Percentiles rank a stretch among this genome's conserved stretches.
Conservation (phyloP, 2,113 vertebrate species). For the Damaliscus lunatus region DNA sequence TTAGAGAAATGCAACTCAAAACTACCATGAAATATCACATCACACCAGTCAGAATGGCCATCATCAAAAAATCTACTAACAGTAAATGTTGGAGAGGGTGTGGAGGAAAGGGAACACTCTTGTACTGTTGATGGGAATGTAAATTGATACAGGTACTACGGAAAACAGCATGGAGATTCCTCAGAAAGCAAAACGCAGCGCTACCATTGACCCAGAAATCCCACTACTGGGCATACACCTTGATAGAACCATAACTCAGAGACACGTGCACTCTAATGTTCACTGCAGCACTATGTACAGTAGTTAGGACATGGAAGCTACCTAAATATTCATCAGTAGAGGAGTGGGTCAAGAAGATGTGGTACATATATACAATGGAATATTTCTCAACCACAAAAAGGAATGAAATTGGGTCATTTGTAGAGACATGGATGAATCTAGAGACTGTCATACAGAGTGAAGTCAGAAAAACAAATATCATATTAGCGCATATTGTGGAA, state of each 20-base stretch:
- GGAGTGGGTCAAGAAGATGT: not conserved
- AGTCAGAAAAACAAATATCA: not conserved
- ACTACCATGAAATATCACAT: not conserved
- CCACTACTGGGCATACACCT: not conserved
- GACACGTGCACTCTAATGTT: not conserved
- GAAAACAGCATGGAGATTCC: not conserved
- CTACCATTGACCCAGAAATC: not conserved
- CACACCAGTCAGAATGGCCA: not conserved
- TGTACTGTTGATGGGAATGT: not conserved
- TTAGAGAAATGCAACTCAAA: not conserved
- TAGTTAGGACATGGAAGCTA: not conserved
- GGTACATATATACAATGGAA: not conserved
- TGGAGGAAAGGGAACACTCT: not conserved
- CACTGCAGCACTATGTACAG: not conserved
- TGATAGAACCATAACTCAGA: not conserved
- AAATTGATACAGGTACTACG: not conserved
- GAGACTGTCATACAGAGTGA: not conserved
- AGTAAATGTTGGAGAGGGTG: not conserved
- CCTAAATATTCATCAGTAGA: not conserved
- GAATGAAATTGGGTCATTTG: not conserved
- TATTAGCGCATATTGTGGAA: not conserved
- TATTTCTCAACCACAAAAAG: not conserved
- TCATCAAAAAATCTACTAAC: not conserved
- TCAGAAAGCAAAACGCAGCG: not conserved
- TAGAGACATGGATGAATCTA: not conserved